phyloP scores from a whole-genome alignment of 2,113 vertebrate genomes.

The crab-eating macaque (Macaca fascicularis) region T2T-MFA8v1.1 NC_088389.1:113540501-113541000 shows the following conservation, averaged over 20 bases:
- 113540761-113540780: neutral
- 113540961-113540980: neutral
- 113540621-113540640: neutral
- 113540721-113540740: neutral
- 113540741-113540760: neutral
- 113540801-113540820: neutral
- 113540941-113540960: neutral
- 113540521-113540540: constrained; percentile 26
- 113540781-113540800: neutral
- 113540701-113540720: neutral
- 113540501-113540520: neutral
- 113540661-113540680: neutral
- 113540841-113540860: neutral
- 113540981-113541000: neutral
- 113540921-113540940: neutral
- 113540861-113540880: neutral
- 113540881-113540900: neutral
- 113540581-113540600: neutral
- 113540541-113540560: neutral
- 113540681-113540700: neutral
- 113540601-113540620: neutral
- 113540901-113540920: neutral
- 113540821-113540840: neutral
- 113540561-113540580: neutral
- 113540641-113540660: neutral